Base-by-base conservation (phyloP, 2,797 vertebrate genomes). In the Pseudochromis fuscus region DNA sequence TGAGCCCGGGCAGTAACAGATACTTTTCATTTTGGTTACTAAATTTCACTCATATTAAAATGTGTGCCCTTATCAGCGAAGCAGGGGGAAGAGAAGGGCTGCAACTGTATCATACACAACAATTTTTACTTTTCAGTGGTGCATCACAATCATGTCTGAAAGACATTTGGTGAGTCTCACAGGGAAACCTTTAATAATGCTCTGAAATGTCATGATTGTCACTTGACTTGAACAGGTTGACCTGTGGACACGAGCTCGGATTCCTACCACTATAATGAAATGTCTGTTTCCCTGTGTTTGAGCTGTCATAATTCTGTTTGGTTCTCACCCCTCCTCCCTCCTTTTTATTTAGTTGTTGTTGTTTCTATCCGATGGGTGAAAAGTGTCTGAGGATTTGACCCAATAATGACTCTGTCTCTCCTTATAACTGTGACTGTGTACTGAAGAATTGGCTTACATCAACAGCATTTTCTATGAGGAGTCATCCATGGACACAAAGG, bases 251-350 rank as follows among this genome's bases (percentile, higher is more conserved):
- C 24, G 11, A 70, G 59, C 73, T 83, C 64, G 11, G 56, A 30
- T 70, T 77, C 72, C 63, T 49, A 90, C 88, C 86, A 89, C 86
- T 86, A 76, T 37, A 57, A 77, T 83, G 71, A 86, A 67, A 87
- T 70, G 66, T 86, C 48, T 55, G 63, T 44, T 52, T 23, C 40
- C 35, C 60, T 61, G 31, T 75, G 46, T 72, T n/a, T 59, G 60
- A 65, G 30, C 67, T 82, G 72, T 74, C 74, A 65, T 69, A 31
- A 70, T 85, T 71, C 31, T 63, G 40, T 85, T 86, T 63, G 52
- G 23, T 60, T 81, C 61, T 67, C 42, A 75, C 31, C 52, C 25
- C 23, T 31, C 74, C n/a, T n/a, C n/a, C n/a, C n/a, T n/a, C n/a
- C n/a, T n/a, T n/a, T n/a, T n/a, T n/a, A n/a, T n/a, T n/a, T n/a